phyloP scores from a whole-genome alignment of 2,888 invertebrate species.

The Galerucella nymphaeae region DNA sequence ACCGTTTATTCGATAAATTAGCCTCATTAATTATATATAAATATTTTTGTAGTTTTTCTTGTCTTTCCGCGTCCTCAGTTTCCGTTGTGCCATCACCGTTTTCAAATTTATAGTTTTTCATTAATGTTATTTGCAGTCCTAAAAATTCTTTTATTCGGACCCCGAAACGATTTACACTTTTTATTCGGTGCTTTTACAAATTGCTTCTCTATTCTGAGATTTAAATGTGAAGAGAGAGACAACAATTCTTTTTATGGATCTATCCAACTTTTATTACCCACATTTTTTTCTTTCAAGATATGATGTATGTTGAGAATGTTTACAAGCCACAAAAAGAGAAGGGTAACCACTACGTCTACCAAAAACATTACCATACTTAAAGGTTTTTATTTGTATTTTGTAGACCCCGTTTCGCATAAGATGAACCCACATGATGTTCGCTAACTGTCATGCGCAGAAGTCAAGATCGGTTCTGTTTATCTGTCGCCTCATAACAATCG shows the following conservation, averaged over 20 bases:
- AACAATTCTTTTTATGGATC: conserved; percentile 6
- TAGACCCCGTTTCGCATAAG: too few species aligned
- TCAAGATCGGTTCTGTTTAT: too few species aligned
- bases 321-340: background rate
- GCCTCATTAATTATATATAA: conserved; percentile 1
- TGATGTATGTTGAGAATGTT: background rate
- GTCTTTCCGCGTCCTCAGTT: background rate
- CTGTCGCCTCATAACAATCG: too few species aligned
- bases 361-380: too few species aligned
- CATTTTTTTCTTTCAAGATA: background rate
- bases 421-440: too few species aligned
- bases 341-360: too few species aligned
- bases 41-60: background rate
- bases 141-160: background rate
- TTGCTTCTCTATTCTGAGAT: background rate
- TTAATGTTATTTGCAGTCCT: conserved; percentile 6
- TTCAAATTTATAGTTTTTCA: conserved; percentile 6
- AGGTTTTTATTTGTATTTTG: too few species aligned
- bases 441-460: too few species aligned
- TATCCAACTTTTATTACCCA: conserved; percentile 3
- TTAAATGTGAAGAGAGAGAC: background rate
- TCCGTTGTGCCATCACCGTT: background rate
- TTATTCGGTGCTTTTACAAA: conserved; percentile 6
- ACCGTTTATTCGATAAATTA: too few species aligned
- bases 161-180: conserved; percentile 6